Evolutionary conservation across 2,888 invertebrate genomes (phyloP).

Genomic region (Hirudinaria manillensis): DNA sequence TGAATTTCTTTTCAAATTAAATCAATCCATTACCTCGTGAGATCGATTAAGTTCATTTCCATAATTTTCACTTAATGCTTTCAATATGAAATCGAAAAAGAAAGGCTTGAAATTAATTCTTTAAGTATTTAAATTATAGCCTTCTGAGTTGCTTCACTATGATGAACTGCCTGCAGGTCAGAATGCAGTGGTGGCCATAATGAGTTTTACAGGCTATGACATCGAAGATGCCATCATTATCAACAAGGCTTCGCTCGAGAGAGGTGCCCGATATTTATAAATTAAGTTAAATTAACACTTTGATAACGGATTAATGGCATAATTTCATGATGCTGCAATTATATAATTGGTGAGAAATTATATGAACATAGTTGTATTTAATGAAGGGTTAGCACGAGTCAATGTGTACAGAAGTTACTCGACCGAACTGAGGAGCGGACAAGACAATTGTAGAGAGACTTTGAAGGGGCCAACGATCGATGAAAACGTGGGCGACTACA

Average conservation of each 20-base stretch:
- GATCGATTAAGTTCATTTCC: background rate
- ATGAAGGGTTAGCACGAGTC: no score
- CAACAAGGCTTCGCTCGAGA: constrained; percentile 90
- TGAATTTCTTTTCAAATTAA: background rate
- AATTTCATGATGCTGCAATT: no score
- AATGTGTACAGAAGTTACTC: no score
- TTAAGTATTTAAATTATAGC: constrained; percentile 42
- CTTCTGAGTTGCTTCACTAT: constrained; percentile 54
- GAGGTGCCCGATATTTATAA: constrained; percentile 58
- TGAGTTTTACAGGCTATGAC: constrained; percentile 98
- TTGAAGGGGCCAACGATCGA: constrained; percentile 88
- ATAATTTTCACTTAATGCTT: background rate
- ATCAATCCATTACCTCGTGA: background rate
- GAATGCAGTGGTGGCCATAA: constrained; percentile 94
- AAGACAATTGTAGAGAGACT: constrained; percentile 57
- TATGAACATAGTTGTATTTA: no score
- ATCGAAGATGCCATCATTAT: constrained; percentile 96
- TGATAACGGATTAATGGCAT: background rate
- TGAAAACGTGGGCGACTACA: constrained; percentile 70
- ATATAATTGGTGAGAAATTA: no score
- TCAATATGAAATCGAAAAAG: background rate
- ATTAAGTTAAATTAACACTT: background rate
- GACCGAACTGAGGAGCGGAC: no score
- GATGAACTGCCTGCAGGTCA: constrained; percentile 86
- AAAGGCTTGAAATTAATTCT: background rate